Conservation (phyloP, 2,888 invertebrate species). For the Megastigmus dorsalis region DNA sequence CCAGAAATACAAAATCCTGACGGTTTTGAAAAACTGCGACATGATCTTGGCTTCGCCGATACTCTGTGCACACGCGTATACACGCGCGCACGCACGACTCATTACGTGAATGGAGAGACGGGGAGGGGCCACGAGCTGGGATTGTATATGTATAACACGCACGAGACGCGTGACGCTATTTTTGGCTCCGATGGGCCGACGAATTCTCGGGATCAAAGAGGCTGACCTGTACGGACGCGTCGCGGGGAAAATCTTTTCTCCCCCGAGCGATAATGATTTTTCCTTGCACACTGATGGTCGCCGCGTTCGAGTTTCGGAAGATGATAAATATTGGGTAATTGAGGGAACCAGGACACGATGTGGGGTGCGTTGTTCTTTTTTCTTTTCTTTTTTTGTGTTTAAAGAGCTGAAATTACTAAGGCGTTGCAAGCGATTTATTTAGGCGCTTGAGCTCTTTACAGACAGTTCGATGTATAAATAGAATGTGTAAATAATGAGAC, state of each 20-base stretch:
- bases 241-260: neutral
- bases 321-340: conserved; percentile 24
- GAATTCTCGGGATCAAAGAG: conserved; percentile 21
- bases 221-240: too few relatives aligned
- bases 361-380: too few relatives aligned
- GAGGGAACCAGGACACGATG: too few relatives aligned
- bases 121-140: too few relatives aligned
- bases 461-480: conserved; percentile 10
- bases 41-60: conserved; percentile 29
- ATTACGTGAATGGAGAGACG: conserved; percentile 3
- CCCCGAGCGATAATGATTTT: neutral
- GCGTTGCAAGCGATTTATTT: conserved; percentile 7
- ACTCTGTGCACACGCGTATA: too few relatives aligned
- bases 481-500: conserved; percentile 5
- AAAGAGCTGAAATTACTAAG: too few relatives aligned
- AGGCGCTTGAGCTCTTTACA: neutral
- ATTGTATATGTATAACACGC: too few relatives aligned
- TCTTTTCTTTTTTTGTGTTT: too few relatives aligned
- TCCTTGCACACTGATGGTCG: neutral
- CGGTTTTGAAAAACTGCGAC: conserved; percentile 39
- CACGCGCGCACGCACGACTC: too few relatives aligned
- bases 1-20: conserved; percentile 24
- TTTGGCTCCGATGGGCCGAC: neutral
- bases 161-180: conserved; percentile 33
- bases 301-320: too few relatives aligned